These are phyloP conservation scores for Onychostoma macrolepis DNA, from an alignment of 2,113 vertebrate genomes.

Conservation along the genomic window DNA sequence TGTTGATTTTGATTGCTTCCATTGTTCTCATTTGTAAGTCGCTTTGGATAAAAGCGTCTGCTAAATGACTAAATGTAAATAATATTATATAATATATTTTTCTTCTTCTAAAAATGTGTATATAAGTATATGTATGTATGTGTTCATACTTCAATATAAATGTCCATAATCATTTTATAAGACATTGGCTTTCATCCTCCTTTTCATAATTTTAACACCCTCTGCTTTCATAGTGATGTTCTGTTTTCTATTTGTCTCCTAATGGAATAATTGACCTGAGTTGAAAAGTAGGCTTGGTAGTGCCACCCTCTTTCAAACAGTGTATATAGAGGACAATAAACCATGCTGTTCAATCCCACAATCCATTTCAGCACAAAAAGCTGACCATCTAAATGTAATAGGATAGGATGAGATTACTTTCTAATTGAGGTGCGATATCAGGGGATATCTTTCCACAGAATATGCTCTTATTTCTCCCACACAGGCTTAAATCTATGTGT, in stretches of 20 bases:
- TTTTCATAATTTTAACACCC: not conserved
- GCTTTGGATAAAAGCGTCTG: no score
- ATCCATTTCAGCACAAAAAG: slow-evolving; percentile 1
- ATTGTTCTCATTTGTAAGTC: no score
- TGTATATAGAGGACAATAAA: slow-evolving; percentile 10
- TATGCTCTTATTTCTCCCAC: slow-evolving; percentile 8
- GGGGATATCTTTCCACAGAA: slow-evolving; percentile 21
- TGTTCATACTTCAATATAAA: no score
- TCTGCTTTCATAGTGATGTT: not conserved
- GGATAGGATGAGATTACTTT: slow-evolving; percentile 32
- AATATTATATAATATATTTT: no score
- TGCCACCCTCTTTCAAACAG: not conserved
- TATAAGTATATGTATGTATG: not conserved
- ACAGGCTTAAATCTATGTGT: slow-evolving; percentile 9
- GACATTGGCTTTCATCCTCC: not conserved
- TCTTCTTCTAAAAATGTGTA: no score
- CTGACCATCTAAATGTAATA: slow-evolving; percentile 44
- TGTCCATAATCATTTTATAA: no score
- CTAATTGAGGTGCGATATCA: slow-evolving; percentile 30
- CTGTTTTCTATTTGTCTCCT: not conserved
- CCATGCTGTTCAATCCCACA: slow-evolving; percentile 16
- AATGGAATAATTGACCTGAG: not conserved
- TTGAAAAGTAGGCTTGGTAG: not conserved
- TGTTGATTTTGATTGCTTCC: no score
- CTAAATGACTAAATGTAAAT: no score